Evolutionary conservation across 2,888 invertebrate species (phyloP), one percentile per base, ranked within the genome.

Genomic region (Netelia fuscicornis): DNA sequence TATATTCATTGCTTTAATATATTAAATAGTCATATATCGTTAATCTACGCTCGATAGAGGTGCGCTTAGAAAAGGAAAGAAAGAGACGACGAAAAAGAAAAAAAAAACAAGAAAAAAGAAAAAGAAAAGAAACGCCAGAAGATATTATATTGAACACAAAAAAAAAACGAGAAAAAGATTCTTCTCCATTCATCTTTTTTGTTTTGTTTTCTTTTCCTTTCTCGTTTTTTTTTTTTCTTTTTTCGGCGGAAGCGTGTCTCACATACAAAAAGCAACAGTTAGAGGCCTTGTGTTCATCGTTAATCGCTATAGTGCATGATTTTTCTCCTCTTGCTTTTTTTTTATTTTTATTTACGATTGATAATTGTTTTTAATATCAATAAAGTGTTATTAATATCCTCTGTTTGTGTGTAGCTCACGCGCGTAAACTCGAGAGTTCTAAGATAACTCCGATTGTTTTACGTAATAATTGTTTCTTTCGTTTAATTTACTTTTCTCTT

Each of bases 211-310:
- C 67, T 17, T 17, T 17, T 17, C 17, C 17, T 17, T 17, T 17
- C 17, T 17, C 17, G 17, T 77, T 56, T 52, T 65, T 44, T 30
- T 71, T 17, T 65, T 8, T 42, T 10, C 37, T 30, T 52, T 88
- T 87, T 88, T 87, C 87, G 90, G 91, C 91, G 89, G 91, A 92
- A 93, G 93, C 93, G 92, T 91, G 89, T 92, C 89, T 91, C 89
- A 92, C 92, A 90, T 93, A 93, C 91, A 93, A 92, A 93, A 93
- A 93, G 93, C 93, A 93, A 93, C 92, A 90, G 90, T 92, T 91
- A 92, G 92, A 93, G 93, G 93, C 93, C 93, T 90, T 93, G 92
- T 91, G 92, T 90, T 90, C 89, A 88, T 88, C 76, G 74, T 90
- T 87, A 90, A 90, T 91, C 91, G 92, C 91, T 90, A 88, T 86